phyloP scores from a whole-genome alignment of 2,888 invertebrate species.

The Cephalotes varians region DNA sequence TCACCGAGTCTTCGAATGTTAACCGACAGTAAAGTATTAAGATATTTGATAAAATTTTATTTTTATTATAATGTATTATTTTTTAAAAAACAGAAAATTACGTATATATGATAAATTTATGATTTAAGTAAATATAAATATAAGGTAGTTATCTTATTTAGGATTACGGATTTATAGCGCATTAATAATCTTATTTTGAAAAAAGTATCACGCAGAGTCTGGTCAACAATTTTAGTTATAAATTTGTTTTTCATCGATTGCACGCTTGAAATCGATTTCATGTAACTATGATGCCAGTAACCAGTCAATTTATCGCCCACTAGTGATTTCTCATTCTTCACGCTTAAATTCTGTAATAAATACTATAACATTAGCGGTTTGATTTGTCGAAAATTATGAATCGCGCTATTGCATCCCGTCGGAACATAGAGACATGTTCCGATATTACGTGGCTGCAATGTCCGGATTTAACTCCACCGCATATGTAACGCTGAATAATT shows the following conservation, averaged over 20 bases:
- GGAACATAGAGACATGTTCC: slow-evolving; percentile 7
- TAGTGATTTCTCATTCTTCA: slow-evolving; percentile 65
- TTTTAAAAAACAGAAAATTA: neutral
- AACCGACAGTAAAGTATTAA: neutral
- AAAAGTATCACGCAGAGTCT: no score
- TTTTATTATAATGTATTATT: neutral
- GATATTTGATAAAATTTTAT: neutral
- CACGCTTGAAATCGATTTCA: slow-evolving; percentile 45
- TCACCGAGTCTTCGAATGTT: neutral
- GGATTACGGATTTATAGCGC: no score
- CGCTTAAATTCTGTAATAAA: slow-evolving; percentile 71
- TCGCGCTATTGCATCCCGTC: slow-evolving; percentile 11
- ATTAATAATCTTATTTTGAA: neutral
- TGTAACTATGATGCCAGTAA: slow-evolving; percentile 58
- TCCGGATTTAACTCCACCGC: slow-evolving; percentile 35
- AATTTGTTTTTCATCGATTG: slow-evolving; percentile 58
- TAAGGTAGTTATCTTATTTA: neutral
- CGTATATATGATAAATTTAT: neutral
- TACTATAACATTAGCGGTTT: slow-evolving; percentile 69
- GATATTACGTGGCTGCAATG: slow-evolving; percentile 39
- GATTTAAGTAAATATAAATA: neutral
- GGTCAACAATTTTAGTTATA: no score
- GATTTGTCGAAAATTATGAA: slow-evolving; percentile 59
- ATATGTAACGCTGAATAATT: slow-evolving; percentile 45
- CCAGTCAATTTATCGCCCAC: slow-evolving; percentile 68